Base-by-base conservation (phyloP, 2,113 vertebrate species). In the Megaceryle maxima region DNA sequence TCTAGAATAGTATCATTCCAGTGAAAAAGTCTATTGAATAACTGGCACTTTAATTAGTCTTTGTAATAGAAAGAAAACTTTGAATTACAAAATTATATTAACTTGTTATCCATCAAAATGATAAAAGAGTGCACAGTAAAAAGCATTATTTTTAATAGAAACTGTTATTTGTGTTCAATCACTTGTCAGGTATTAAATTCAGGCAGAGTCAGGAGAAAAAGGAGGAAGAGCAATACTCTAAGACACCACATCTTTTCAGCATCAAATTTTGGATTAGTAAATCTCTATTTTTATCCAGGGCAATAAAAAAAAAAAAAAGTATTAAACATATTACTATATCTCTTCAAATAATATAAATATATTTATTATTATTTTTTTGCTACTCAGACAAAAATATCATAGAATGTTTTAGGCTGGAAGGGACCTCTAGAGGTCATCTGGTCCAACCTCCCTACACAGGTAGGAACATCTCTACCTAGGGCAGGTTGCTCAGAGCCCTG, bases 11-110 rank as follows among this genome's bases (percentile, higher is more conserved):
- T 56, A 87, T 56, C 14, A 88, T 83, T 93, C 43, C 62, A 81
- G 25, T 95, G 39, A 91, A 95, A 97, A 96, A 63, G 6, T 83
- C 89, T 77, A 84, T 81, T 97, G 66, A 50, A 33, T 86, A 97
- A 97, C 86, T 96, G 75, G 22, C 95, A 79, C n/a, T 92, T 95
- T 94, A 88, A 91, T 24, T 29, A 83, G 48, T 95, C 48, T 79
- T 90, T 86, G 51, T 86, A 48, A 31, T 93, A 84, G 88, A 83
- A 93, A 79, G 43, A 77, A 89, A 72, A 3, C 66, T 96, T 84
- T 94, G 18, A 68, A 90, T 81, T 90, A 75, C 3, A 13, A 59
- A 94, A 91, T 92, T 77, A 46, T 35, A 94, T 94, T 94, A 92
- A 90, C 26, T n/a, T 72, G 10, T 66, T 87, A 89, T 89, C 39